These are phyloP conservation scores for Strigamia transsilvanica DNA, from an alignment of 2,888 invertebrate species.

Conservation along the genomic window DNA sequence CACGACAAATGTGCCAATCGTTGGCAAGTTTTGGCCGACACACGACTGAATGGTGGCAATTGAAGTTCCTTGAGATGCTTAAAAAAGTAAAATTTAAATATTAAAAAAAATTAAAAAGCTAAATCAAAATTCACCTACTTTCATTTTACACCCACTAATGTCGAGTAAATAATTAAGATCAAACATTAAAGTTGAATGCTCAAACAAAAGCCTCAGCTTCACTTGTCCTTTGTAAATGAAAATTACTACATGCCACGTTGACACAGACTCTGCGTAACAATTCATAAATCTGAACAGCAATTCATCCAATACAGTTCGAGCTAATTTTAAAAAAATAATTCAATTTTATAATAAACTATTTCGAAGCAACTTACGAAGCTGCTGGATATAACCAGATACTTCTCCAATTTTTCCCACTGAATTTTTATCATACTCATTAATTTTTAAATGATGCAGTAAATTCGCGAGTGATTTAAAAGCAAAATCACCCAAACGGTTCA, in stretches of 20 bases:
- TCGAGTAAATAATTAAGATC: not conserved
- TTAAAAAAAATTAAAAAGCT: not conserved
- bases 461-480: conserved; percentile 6
- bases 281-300: not conserved
- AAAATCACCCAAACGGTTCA: conserved; percentile 4
- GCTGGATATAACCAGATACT: not conserved
- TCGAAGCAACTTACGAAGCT: not conserved
- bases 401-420: not conserved
- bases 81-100: conserved; percentile 1
- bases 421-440: not conserved
- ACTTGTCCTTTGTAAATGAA: not conserved
- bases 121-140: not conserved
- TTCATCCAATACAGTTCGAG: not conserved
- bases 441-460: not conserved
- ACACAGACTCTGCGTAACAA: not conserved
- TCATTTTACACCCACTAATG: not conserved
- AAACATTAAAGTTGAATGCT: conserved; percentile 2
- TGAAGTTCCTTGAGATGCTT: not conserved
- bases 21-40: not conserved
- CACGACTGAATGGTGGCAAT: conserved; percentile 4
- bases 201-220: not conserved
- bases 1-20: not conserved
- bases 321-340: not conserved
- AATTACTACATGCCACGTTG: not conserved
- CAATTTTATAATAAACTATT: not conserved